These are phyloP conservation scores for Endotricha flammealis DNA, from an alignment of 2,888 invertebrate genomes.

Conservation along the genomic window DNA sequence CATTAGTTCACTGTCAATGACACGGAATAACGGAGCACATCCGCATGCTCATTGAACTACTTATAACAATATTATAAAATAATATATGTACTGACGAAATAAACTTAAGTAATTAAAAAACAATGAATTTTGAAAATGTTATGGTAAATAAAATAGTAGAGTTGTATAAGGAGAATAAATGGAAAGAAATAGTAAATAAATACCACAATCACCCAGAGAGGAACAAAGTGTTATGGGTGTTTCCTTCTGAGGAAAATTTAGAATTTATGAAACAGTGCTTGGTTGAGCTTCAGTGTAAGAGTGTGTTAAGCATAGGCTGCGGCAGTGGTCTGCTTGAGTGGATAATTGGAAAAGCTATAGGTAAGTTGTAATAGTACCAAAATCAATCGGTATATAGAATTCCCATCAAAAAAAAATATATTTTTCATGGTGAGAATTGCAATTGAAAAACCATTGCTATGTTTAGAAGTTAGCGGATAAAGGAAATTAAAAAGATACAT, in stretches of 20 bases:
- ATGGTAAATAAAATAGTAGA: slow-evolving; percentile 53
- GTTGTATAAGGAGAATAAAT: slow-evolving; percentile 59
- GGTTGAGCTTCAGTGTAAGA: slow-evolving; percentile 52
- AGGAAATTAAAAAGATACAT: too few relatives aligned
- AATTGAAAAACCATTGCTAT: too few relatives aligned
- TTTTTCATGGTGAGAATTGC: too few relatives aligned
- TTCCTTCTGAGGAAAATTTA: slow-evolving; percentile 83
- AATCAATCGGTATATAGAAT: too few relatives aligned
- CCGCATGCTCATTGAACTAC: slow-evolving; percentile 5
- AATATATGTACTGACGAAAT: too few relatives aligned
- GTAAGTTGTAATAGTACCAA: slow-evolving; percentile 62
- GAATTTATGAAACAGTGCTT: slow-evolving; percentile 73
- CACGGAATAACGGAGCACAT: slow-evolving; percentile 15
- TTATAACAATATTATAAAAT: background rate
- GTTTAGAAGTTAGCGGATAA: too few relatives aligned
- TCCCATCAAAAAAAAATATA: too few relatives aligned
- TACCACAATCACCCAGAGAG: slow-evolving; percentile 72
- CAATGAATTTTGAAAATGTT: slow-evolving; percentile 48
- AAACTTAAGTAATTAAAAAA: background rate
- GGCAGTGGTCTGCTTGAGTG: slow-evolving; percentile 91
- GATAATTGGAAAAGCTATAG: slow-evolving; percentile 82
- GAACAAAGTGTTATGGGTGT: slow-evolving; percentile 84
- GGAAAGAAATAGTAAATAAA: slow-evolving; percentile 62
- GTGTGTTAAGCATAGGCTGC: slow-evolving; percentile 85
- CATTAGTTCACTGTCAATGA: slow-evolving; percentile 36